These are phyloP conservation scores for Tadarida brasiliensis DNA, from an alignment of 2,797 vertebrate species.

Conservation along the genomic window DNA sequence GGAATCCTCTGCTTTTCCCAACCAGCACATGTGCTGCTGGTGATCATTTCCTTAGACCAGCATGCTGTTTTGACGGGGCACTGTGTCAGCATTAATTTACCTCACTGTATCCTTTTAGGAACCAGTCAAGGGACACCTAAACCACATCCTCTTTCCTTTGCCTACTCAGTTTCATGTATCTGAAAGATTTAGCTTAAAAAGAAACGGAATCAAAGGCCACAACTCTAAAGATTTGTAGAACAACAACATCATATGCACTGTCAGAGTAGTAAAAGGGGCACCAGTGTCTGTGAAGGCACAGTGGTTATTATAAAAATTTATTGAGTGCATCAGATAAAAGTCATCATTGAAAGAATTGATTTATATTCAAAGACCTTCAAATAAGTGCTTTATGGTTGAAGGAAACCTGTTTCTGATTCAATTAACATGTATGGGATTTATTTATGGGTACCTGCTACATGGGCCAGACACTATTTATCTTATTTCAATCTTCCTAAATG, in stretches of 20 bases:
- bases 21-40: constrained; percentile 20
- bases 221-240: constrained; percentile 25
- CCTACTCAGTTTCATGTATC: constrained; percentile 10
- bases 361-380: constrained; percentile 51
- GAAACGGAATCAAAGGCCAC: constrained; percentile 10
- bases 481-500: constrained; percentile 34
- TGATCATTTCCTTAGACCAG: constrained; percentile 31
- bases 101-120: constrained; percentile 50
- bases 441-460: neutral
- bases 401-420: constrained; percentile 40
- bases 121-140: constrained; percentile 40
- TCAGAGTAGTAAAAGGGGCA: neutral
- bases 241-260: neutral
- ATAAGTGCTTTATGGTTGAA: neutral
- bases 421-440: constrained; percentile 8
- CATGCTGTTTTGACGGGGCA: constrained; percentile 63
- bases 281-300: neutral
- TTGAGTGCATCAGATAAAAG: neutral
- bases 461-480: constrained; percentile 11
- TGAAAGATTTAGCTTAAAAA: constrained; percentile 36
- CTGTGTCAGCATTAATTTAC: constrained; percentile 63
- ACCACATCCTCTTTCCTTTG: neutral
- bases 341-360: neutral
- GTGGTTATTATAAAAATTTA: neutral
- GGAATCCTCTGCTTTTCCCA: constrained; percentile 26